These are phyloP conservation scores for Phoeniculus purpureus DNA, from an alignment of 2,797 vertebrate genomes.

Conservation along the genomic window DNA sequence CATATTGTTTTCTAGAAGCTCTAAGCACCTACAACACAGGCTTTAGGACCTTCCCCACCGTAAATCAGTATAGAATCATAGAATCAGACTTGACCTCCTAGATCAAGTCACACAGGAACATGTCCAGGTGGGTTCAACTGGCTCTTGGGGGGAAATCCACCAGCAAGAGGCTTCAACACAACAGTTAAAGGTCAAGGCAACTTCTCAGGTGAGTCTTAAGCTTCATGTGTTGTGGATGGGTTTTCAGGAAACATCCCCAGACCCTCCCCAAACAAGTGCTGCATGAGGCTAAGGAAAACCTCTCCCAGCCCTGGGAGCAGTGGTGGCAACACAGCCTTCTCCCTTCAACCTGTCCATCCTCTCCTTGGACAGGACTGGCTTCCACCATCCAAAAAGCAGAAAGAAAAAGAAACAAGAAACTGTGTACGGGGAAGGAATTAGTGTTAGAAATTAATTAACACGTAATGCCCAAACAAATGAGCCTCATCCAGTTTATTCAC, in stretches of 20 bases:
- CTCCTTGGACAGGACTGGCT: background rate
- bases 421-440: background rate
- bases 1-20: too few relatives aligned
- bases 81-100: too few relatives aligned
- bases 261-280: background rate
- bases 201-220: rapidly evolving
- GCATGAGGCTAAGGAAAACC: background rate
- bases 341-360: background rate
- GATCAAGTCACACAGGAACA: too few relatives aligned
- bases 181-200: background rate
- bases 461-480: slow-evolving; percentile 49
- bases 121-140: too few relatives aligned
- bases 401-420: background rate
- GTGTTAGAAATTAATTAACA: slow-evolving; percentile 61
- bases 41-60: too few relatives aligned
- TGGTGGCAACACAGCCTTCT: background rate
- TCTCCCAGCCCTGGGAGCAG: background rate
- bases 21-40: too few relatives aligned
- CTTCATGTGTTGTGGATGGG: background rate
- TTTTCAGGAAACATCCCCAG: background rate
- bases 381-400: background rate
- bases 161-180: background rate
- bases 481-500: slow-evolving; percentile 20
- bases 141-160: background rate
- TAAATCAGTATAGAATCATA: too few relatives aligned